A percentile compares a stretch with the other conserved stretches of the same genome.
These are phyloP conservation scores for Apis florea DNA, from an alignment of 1,140 invertebrate species.

Conservation along the genomic window DNA sequence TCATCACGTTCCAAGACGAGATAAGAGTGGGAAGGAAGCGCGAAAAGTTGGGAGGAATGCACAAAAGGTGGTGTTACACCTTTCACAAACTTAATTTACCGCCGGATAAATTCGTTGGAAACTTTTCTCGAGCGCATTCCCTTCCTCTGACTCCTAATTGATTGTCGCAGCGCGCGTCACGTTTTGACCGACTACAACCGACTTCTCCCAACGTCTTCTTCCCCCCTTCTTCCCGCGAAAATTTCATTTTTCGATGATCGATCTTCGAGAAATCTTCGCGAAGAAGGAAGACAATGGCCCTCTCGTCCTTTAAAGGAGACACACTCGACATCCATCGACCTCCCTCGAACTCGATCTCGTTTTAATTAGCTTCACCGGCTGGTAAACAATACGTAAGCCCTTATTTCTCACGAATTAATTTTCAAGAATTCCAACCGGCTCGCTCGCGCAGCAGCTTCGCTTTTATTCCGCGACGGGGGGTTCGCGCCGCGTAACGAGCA, in stretches of 20 bases:
- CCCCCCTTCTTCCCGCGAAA: conserved; percentile 18
- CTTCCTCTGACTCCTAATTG: conserved; percentile 1
- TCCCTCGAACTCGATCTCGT: not conserved
- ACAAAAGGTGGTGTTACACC: not conserved
- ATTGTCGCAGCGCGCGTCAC: not conserved
- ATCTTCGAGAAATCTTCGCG: too few relatives aligned
- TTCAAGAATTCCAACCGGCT: conserved; percentile 49
- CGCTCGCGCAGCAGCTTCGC: conserved; percentile 7
- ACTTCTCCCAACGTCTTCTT: not conserved
- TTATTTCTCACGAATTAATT: conserved; percentile 68
- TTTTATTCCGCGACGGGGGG: conserved; percentile 46
- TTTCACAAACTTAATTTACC: not conserved
- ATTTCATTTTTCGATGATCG: conserved; percentile 41
- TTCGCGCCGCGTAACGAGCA: conserved; percentile 55
- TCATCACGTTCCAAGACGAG: too few relatives aligned
- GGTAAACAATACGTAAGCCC: conserved; percentile 60
- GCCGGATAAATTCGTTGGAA: not conserved
- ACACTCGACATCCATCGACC: not conserved
- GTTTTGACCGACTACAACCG: not conserved
- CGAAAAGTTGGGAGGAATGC: not conserved
- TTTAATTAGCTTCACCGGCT: conserved; percentile 63
- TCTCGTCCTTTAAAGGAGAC: conserved; percentile 52
- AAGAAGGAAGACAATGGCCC: conserved; percentile 47
- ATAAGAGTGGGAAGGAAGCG: too few relatives aligned
- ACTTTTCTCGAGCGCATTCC: not conserved